Conservation (phyloP, 2,113 vertebrate genomes). For the Lophochroa leadbeateri region DNA sequence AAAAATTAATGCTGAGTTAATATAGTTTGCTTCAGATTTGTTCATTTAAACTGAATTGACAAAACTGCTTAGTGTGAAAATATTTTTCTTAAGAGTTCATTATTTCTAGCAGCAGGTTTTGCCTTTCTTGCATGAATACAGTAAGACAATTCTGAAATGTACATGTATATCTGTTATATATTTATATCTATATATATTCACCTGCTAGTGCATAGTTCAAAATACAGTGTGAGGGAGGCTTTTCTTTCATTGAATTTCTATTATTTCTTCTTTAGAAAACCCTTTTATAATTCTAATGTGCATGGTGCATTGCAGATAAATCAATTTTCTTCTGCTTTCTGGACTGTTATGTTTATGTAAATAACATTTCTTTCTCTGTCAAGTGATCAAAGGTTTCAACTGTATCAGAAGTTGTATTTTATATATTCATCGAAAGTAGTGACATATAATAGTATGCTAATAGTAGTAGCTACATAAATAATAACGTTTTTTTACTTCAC, state of each 20-base stretch:
- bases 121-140: not conserved
- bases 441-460: not conserved
- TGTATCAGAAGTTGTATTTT: not conserved
- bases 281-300: not conserved
- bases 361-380: slow-evolving; percentile 20
- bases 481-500: not conserved
- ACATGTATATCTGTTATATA: not conserved
- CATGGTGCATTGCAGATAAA: not conserved
- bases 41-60: not conserved
- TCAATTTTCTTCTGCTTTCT: not conserved
- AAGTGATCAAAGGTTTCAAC: slow-evolving; percentile 6
- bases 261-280: not conserved
- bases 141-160: not conserved
- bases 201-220: not conserved
- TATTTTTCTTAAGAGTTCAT: not conserved
- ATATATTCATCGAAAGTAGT: not conserved
- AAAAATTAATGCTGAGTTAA: not conserved
- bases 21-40: not conserved
- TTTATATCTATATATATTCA: not conserved
- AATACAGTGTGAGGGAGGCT: not conserved
- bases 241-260: not conserved
- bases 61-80: not conserved
- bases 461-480: not conserved
- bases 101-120: not conserved
- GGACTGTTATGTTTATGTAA: slow-evolving; percentile 23